Percentiles rank a stretch among this genome's conserved stretches.
Evolutionary conservation across 1,140 invertebrate species (phyloP).

Genomic region (Papilio machaon): DNA sequence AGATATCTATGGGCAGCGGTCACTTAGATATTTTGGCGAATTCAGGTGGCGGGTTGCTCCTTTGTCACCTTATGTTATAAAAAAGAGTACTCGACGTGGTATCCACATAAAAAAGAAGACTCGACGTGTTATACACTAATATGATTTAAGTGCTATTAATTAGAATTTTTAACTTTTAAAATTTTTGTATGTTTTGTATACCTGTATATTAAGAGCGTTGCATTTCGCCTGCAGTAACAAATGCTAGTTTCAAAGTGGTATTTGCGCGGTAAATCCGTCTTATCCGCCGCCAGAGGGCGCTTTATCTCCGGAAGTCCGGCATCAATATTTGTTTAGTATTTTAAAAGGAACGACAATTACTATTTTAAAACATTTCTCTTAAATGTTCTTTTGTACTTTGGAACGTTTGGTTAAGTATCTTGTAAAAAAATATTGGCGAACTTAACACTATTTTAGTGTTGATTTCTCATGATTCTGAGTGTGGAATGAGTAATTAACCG

Average conservation of each 20-base stretch:
- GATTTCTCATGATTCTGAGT: too few species aligned
- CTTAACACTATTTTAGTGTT: background rate
- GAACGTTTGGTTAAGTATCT: too few species aligned
- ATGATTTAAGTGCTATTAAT: background rate
- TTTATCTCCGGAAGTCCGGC: constrained; percentile 35
- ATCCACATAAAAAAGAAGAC: background rate
- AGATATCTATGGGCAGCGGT: too few species aligned
- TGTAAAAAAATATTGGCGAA: background rate
- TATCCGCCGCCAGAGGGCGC: constrained; percentile 39
- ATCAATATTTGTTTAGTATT: constrained; percentile 24
- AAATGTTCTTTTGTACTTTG: too few species aligned
- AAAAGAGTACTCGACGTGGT: background rate
- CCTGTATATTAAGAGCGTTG: constrained; percentile 33
- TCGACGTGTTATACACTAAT: background rate
- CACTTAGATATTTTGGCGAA: too few species aligned
- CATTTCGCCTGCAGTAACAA: constrained; percentile 48
- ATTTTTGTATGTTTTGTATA: background rate
- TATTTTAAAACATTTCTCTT: background rate
- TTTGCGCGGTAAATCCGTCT: constrained; percentile 46
- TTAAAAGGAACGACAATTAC: constrained; percentile 6
- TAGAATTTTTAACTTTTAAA: background rate
- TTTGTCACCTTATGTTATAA: too few species aligned
- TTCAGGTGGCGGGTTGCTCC: too few species aligned
- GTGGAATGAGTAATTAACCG: background rate
- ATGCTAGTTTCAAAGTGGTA: constrained; percentile 36